Evolutionary conservation across 1,140 invertebrate genomes (phyloP), one percentile per base, ranked within the genome.

Genomic region (Calliopsis andreniformis): DNA sequence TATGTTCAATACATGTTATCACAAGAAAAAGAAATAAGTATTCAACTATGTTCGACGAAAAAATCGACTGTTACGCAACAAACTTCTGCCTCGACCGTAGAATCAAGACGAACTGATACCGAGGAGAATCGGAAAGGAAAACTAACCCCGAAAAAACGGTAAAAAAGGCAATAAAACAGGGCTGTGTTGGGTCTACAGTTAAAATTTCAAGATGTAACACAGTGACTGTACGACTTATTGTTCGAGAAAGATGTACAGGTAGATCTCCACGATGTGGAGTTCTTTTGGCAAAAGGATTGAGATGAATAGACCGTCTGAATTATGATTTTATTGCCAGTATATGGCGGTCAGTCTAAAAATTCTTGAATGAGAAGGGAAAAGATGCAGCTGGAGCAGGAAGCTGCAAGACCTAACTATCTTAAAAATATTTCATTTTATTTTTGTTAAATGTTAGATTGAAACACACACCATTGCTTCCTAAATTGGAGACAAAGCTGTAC

Each of bases 141-240:
- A 64, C 67, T 45, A 14, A 10, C 12, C 53, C 32, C 0, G 62
- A 58, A 71, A 78, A 79, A 78, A 66, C 35, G 20, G 20, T 84
- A 66, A 81, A 81, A 84, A 84, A 56, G 76, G 67, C 25, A 85
- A 68, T 85, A 85, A 85, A 85, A 73, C 51, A 32, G 16, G 25
- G 23, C 23, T 8, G 71, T 25, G 45, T 20, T 56, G 43, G 35
- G 7, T 55, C 49, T 66, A 39, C 39, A 56, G 32, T 23, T 32
- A 53, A 64, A 82, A 53, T 32, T 84, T 43, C 49, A 8, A 39
- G 58, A 55, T 76, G 47, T 53, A 30, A 59, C 47, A 66, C 64
- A 32, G 32, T 30, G 39, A 51, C 69, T 53, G 51, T 51, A 49
- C 42, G 39, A 68, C 25, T 76, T 62, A 39, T 39, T 39, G 35